Evolutionary conservation across 1,140 invertebrate species (phyloP).

Genomic region (Drosophila sp.): DNA sequence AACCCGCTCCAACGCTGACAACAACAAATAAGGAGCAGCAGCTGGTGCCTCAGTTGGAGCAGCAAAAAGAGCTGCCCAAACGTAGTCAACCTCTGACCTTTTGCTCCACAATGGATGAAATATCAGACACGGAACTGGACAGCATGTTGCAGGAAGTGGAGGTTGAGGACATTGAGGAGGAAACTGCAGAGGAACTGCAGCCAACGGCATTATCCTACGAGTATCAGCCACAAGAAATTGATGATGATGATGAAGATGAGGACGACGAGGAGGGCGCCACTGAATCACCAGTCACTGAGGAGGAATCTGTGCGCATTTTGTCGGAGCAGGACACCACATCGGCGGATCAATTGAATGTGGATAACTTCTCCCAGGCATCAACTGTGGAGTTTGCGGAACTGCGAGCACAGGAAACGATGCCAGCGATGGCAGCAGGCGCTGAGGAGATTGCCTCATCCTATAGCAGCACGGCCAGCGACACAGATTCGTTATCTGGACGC

Average conservation of each 20-base stretch:
- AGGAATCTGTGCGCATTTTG: conserved; percentile 71
- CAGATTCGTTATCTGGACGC: conserved; percentile 62
- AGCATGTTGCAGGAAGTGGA: conserved; percentile 84
- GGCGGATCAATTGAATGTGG: conserved; percentile 74
- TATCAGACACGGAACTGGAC: conserved; percentile 83
- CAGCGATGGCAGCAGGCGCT: conserved; percentile 29
- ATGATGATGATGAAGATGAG: conserved; percentile 20
- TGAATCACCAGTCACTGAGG: conserved; percentile 54
- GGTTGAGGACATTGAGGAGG: conserved; percentile 69
- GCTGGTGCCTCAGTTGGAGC: not conserved
- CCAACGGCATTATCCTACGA: conserved; percentile 29
- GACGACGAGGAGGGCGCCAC: conserved; percentile 19
- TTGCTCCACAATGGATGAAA: conserved; percentile 84
- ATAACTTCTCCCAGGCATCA: conserved; percentile 83
- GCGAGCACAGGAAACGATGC: conserved; percentile 43
- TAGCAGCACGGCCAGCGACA: conserved; percentile 67
- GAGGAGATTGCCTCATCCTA: conserved; percentile 62
- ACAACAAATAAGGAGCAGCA: not conserved
- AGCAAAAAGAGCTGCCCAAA: conserved; percentile 31
- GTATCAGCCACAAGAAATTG: conserved; percentile 22
- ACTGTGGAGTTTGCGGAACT: conserved; percentile 81
- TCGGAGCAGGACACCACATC: conserved; percentile 68
- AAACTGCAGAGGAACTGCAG: conserved; percentile 28
- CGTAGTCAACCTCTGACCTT: conserved; percentile 75
- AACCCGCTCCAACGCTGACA: conserved; percentile 1